These are phyloP conservation scores for Proisotoma minuta DNA, from an alignment of 2,888 invertebrate species.

Conservation along the genomic window DNA sequence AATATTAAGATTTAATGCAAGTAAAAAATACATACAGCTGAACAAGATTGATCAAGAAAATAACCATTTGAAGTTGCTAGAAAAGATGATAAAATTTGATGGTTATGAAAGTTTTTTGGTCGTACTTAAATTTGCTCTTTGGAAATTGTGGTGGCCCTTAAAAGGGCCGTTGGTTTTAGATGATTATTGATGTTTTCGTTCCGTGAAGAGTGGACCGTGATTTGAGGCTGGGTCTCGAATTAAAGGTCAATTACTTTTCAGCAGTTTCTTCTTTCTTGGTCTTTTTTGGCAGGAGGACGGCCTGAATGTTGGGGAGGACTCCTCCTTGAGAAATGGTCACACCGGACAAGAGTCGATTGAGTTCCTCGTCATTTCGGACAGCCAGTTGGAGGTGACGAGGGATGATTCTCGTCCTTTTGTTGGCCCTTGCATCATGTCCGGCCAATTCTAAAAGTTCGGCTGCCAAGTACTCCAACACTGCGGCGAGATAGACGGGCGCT, in stretches of 20 bases:
- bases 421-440: conserved; percentile 61
- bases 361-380: conserved; percentile 74
- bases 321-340: conserved; percentile 81
- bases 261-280: conserved; percentile 34
- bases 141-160: conserved; percentile 29
- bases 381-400: conserved; percentile 76
- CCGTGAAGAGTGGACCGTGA: too few species aligned
- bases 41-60: too few species aligned
- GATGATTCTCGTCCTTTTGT: conserved; percentile 64
- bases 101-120: too few species aligned
- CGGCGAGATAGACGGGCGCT: conserved; percentile 51
- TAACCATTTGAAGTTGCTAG: too few species aligned
- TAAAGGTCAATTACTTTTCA: neutral
- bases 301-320: conserved; percentile 74
- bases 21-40: too few species aligned
- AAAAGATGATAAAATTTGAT: too few species aligned
- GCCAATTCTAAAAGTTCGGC: conserved; percentile 64
- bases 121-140: too few species aligned
- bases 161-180: conserved; percentile 15
- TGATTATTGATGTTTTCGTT: too few species aligned
- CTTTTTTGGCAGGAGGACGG: conserved; percentile 67
- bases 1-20: too few species aligned
- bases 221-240: neutral
- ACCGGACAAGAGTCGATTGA: conserved; percentile 69
- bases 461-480: conserved; percentile 61